Base-by-base conservation (phyloP, 2,113 vertebrate species). In the Pseudorhombus dupliciocellatus region DNA sequence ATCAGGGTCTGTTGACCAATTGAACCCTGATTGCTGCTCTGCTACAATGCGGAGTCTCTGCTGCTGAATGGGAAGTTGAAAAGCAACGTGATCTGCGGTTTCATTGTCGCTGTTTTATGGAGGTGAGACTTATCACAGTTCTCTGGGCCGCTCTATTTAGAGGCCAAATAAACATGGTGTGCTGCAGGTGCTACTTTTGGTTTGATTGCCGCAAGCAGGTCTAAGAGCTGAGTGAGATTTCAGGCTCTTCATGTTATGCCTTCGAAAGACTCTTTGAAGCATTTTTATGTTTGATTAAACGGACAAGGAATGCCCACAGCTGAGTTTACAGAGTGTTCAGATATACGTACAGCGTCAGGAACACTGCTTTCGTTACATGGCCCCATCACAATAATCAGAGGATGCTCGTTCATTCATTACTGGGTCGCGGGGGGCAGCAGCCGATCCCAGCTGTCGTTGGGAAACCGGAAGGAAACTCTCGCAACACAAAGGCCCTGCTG, bases 1-100 rank as follows among this genome's bases (percentile, higher is more conserved):
- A 73, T 28, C n/a, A 50, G 16, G 59, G 37, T 66, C 63, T 7
- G 31, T 18, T 16, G 79, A 81, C 52, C 69, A 56, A 59, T 84
- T 80, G 73, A 73, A 76, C 51, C 46, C 10, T 74, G 63, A 79
- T 60, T 83, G 63, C 69, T 48, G 31, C 64, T 75, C 72, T 58
- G 26, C 44, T 25, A 75, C 56, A 79, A 46, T 64, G 44, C 7
- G 1, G 9, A 64, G 80, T 63, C 24, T n/a, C 10, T 42, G 52
- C 66, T 55, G 31, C 66, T 73, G 22, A 31, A 61, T 62, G 25
- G 30, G 48, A 75, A 53, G 56, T 62, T 68, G 21, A 75, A 80
- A 81, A 75, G 73, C 65, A 37, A 44, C 67, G 30, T 21, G 10
- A 65, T 57, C 60, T 25, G 66, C 54, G 16, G 1, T 83, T 75